A percentile compares a stretch with the other conserved stretches of the same genome.
phyloP scores from a whole-genome alignment of 2,113 vertebrate species.

The Heptranchias perlo region DNA sequence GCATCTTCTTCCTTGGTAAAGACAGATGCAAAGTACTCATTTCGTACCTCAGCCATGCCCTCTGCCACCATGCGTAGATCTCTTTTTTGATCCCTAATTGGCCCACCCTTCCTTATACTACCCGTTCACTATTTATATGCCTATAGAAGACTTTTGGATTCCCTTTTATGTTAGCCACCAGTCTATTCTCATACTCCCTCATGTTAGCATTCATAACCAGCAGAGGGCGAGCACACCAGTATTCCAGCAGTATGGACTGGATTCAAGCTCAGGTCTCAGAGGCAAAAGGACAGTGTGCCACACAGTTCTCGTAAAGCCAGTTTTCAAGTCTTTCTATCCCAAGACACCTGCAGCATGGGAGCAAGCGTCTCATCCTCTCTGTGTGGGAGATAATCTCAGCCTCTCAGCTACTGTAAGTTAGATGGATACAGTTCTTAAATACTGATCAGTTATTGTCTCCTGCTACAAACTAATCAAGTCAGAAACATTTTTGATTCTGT shows the following conservation, averaged over 20 bases:
- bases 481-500: background rate
- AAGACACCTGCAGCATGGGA: background rate
- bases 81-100: no score
- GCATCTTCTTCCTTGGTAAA: no score
- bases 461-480: background rate
- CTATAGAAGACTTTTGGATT: no score
- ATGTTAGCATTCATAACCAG: background rate
- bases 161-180: no score
- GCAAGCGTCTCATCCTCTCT: background rate
- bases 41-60: no score
- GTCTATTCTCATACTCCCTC: no score
- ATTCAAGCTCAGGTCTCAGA: background rate
- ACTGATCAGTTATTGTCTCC: background rate
- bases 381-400: background rate
- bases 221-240: background rate
- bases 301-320: background rate
- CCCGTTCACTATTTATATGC: no score
- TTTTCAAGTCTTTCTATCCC: background rate
- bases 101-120: no score
- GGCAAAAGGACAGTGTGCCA: background rate
- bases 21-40: no score
- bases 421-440: background rate
- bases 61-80: no score
- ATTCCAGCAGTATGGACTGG: background rate
- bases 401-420: background rate